phyloP scores from a whole-genome alignment of 1,140 invertebrate genomes.

The Fopius arisanus region DNA sequence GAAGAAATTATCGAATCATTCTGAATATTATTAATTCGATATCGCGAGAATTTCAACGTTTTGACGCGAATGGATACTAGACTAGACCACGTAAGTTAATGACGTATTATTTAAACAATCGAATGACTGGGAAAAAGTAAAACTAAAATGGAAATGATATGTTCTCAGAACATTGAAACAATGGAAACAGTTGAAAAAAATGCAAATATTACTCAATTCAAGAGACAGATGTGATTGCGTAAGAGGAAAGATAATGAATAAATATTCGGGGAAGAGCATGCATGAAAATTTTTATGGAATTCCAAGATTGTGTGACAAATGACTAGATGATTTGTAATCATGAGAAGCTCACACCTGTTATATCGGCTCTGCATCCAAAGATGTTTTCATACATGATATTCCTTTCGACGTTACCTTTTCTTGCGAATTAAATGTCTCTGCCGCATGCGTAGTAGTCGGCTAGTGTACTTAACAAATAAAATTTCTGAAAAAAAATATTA shows the following conservation, averaged over 20 bases:
- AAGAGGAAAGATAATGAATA: constrained; percentile 29
- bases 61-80: constrained; percentile 51
- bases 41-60: constrained; percentile 42
- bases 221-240: constrained; percentile 41
- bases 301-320: not conserved
- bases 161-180: constrained; percentile 42
- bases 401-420: not conserved
- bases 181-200: constrained; percentile 30
- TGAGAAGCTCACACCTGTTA: too few relatives aligned
- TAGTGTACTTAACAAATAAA: constrained; percentile 66
- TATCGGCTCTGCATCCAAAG: constrained; percentile 26
- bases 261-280: constrained; percentile 17
- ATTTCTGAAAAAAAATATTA: constrained; percentile 47
- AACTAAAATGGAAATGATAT: constrained; percentile 46
- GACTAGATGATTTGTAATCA: too few relatives aligned
- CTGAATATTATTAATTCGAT: constrained; percentile 14
- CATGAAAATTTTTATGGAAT: not conserved
- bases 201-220: constrained; percentile 22
- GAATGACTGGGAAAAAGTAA: constrained; percentile 33
- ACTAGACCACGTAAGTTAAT: constrained; percentile 57
- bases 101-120: constrained; percentile 54
- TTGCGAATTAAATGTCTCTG: constrained; percentile 46
- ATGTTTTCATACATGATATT: constrained; percentile 39
- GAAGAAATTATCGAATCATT: not conserved
- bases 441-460: constrained; percentile 60